A percentile compares a stretch with the other conserved stretches of the same genome.
Conservation (phyloP, 2,113 vertebrate species). For the Condylura cristata region DNA sequence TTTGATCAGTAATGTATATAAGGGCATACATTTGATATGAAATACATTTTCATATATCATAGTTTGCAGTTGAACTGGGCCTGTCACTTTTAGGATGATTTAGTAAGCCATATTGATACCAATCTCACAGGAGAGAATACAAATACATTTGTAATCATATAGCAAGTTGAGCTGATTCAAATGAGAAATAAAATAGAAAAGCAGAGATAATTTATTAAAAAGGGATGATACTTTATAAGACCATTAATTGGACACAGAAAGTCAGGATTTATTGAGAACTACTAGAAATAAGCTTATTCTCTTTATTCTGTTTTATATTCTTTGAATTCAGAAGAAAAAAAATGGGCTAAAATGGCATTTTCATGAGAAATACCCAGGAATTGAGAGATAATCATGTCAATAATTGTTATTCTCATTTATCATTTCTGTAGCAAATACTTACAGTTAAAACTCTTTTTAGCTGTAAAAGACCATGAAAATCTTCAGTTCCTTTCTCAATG, state of each 20-base stretch:
- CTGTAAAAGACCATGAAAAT: neutral
- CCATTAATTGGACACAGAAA: neutral
- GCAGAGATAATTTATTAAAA: slow-evolving; percentile 13
- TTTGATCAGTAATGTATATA: neutral
- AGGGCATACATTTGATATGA: neutral
- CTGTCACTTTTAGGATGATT: neutral
- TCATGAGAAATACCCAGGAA: neutral
- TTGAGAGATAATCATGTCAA: neutral
- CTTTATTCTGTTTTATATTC: slow-evolving; percentile 32
- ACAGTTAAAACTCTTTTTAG: neutral
- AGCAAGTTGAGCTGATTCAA: slow-evolving; percentile 7
- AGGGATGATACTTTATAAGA: neutral
- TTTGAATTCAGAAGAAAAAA: neutral
- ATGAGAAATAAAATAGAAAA: slow-evolving; percentile 1
- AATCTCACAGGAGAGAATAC: neutral
- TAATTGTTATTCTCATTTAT: neutral
- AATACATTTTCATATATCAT: neutral
- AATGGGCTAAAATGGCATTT: slow-evolving; percentile 15
- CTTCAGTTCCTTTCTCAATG: neutral
- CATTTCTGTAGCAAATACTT: neutral
- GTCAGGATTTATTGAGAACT: slow-evolving; percentile 5
- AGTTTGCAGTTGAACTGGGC: neutral
- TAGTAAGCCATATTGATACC: neutral
- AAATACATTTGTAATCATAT: neutral
- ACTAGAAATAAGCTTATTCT: neutral